These are phyloP conservation scores for Polyploca ridens DNA, from an alignment of 2,888 invertebrate species.

Conservation along the genomic window DNA sequence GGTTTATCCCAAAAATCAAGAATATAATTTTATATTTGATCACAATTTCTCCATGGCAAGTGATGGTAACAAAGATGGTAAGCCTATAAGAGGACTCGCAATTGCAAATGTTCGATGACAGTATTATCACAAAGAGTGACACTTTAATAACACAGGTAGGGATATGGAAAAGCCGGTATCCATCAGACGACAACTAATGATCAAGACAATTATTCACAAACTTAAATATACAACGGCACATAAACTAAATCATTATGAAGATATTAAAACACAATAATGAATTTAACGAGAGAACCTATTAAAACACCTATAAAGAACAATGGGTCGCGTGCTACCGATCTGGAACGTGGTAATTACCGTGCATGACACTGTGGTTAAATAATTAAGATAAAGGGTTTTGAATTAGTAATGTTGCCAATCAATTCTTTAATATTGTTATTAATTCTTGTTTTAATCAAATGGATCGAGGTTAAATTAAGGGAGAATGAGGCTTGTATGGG, in stretches of 20 bases:
- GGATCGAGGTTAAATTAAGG: no score
- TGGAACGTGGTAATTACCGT: not conserved
- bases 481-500: no score
- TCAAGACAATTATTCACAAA: not conserved
- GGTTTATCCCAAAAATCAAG: no score
- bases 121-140: not conserved
- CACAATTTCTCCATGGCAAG: no score
- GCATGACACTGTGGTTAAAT: not conserved
- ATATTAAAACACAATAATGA: not conserved
- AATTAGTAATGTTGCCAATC: not conserved
- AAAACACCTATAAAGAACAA: constrained; percentile 1
- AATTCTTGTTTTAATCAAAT: not conserved
- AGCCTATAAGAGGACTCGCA: not conserved
- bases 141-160: not conserved
- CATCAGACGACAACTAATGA: not conserved
- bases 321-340: constrained; percentile 2
- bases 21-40: no score
- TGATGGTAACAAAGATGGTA: no score
- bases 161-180: not conserved
- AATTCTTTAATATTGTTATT: not conserved
- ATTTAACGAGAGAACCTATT: not conserved
- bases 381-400: not conserved
- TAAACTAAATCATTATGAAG: not conserved
- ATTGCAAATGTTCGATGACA: not conserved
- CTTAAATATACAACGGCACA: not conserved